Percentiles rank a stretch among this genome's conserved stretches.
Conservation (phyloP, 2,888 invertebrate genomes). For the Omphaloscelis lunosa region DNA sequence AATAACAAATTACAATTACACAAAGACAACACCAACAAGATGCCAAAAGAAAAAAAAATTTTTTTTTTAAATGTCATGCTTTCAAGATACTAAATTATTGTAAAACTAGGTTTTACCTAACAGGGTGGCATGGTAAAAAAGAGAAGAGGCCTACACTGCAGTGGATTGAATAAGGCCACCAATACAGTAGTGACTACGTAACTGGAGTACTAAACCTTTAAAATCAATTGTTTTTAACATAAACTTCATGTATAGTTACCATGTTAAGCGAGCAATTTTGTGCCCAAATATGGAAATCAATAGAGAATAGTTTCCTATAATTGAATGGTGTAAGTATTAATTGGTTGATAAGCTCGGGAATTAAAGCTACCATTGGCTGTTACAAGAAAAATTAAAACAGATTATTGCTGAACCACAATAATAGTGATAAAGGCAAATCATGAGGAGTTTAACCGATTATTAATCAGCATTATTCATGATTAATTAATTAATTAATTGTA, state of each 20-base stretch:
- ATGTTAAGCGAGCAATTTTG: not conserved
- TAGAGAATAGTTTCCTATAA: not conserved
- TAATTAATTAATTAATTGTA: constrained; percentile 10
- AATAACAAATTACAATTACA: too few species aligned
- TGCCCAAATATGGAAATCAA: not conserved
- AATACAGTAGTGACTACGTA: not conserved
- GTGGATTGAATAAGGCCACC: not conserved
- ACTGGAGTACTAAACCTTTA: not conserved
- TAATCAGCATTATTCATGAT: not conserved
- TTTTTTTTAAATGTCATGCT: too few species aligned
- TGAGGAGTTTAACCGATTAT: constrained; percentile 16
- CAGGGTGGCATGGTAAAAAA: not conserved
- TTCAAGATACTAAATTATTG: not conserved
- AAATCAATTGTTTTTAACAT: not conserved
- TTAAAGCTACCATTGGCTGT: not conserved
- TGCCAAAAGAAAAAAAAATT: too few species aligned
- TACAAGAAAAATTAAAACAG: constrained; percentile 10
- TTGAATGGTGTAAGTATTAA: not conserved
- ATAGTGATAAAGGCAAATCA: constrained; percentile 4
- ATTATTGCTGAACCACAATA: not conserved
- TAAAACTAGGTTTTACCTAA: not conserved
- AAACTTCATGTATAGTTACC: not conserved
- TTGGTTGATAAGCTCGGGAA: constrained; percentile 5
- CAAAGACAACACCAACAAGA: too few species aligned
- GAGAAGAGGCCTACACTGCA: not conserved